A percentile compares a stretch with the other conserved stretches of the same genome.
phyloP scores from a whole-genome alignment of 2,113 vertebrate species.

The Platichthys flesus region DNA sequence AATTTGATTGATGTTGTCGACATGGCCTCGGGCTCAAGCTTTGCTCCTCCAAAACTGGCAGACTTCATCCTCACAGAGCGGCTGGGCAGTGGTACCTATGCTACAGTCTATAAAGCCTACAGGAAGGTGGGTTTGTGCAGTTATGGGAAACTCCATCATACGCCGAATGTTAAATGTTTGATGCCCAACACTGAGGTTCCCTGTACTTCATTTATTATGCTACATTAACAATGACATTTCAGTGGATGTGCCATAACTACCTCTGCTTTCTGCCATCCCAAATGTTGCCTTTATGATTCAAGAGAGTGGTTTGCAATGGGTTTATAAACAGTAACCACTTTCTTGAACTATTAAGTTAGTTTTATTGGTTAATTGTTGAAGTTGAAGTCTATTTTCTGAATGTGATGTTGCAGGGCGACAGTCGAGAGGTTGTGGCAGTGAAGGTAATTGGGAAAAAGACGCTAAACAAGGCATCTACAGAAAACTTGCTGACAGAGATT shows the following conservation, averaged over 20 bases:
- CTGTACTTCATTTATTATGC: too few species aligned
- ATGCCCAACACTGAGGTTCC: neutral
- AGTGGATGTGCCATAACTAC: neutral
- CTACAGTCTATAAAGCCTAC: slow-evolving; percentile 96
- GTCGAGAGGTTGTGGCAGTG: slow-evolving; percentile 92
- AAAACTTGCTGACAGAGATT: slow-evolving; percentile 96
- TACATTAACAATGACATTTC: neutral
- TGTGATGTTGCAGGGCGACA: slow-evolving; percentile 82
- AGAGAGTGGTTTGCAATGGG: too few species aligned
- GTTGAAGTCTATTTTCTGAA: neutral
- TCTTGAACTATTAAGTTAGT: neutral
- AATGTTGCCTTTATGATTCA: too few species aligned
- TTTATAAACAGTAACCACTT: neutral
- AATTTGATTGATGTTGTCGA: slow-evolving; percentile 30
- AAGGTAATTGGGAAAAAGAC: slow-evolving; percentile 95
- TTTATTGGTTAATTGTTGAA: neutral
- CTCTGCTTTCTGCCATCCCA: neutral
- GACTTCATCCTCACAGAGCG: slow-evolving; percentile 93
- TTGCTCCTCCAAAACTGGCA: slow-evolving; percentile 89
- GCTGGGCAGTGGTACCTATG: slow-evolving; percentile 93
- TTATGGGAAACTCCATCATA: too few species aligned
- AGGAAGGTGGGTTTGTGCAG: slow-evolving; percentile 85
- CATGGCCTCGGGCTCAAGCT: slow-evolving; percentile 78
- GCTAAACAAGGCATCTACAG: slow-evolving; percentile 91
- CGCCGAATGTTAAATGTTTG: neutral